Percentiles rank a stretch among this genome's conserved stretches.
phyloP scores from a whole-genome alignment of 2,888 invertebrate species.

The Coremacera marginata region DNA sequence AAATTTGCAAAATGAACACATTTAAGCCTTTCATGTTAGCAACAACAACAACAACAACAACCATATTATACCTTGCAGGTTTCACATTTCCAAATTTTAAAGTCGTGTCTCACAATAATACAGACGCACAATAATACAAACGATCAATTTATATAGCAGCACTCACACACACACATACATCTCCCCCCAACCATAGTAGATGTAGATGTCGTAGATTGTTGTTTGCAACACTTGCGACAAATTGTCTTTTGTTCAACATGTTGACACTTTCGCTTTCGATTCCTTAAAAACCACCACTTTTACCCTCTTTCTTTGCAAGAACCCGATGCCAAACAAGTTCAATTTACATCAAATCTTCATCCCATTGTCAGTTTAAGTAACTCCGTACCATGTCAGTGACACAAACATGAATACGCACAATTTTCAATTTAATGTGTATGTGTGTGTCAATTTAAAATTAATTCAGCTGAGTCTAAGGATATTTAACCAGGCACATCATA shows the following conservation, averaged over 20 bases:
- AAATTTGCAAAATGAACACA: constrained; percentile 24
- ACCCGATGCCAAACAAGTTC: constrained; percentile 1
- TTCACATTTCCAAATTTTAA: constrained; percentile 46
- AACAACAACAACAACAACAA: constrained; percentile 22
- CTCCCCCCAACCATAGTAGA: neutral
- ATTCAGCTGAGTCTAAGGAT: neutral
- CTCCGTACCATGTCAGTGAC: neutral
- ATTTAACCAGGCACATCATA: neutral
- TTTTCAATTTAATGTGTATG: neutral
- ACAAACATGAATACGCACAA: neutral
- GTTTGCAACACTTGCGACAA: constrained; percentile 55
- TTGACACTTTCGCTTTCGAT: constrained; percentile 48
- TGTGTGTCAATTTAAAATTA: neutral
- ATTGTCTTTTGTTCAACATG: constrained; percentile 53
- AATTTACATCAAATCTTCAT: neutral
- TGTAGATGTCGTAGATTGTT: constrained; percentile 37
- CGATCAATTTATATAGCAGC: constrained; percentile 14
- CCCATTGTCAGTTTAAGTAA: neutral
- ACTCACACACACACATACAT: constrained; percentile 36
- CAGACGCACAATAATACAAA: constrained; percentile 38
- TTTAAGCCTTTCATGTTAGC: constrained; percentile 26
- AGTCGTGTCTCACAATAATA: constrained; percentile 50
- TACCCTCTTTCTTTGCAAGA: neutral
- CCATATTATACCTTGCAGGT: neutral
- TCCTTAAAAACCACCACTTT: neutral